These are phyloP conservation scores for Hydrolagus affinis DNA, from an alignment of 2,113 vertebrate genomes.

Conservation along the genomic window DNA sequence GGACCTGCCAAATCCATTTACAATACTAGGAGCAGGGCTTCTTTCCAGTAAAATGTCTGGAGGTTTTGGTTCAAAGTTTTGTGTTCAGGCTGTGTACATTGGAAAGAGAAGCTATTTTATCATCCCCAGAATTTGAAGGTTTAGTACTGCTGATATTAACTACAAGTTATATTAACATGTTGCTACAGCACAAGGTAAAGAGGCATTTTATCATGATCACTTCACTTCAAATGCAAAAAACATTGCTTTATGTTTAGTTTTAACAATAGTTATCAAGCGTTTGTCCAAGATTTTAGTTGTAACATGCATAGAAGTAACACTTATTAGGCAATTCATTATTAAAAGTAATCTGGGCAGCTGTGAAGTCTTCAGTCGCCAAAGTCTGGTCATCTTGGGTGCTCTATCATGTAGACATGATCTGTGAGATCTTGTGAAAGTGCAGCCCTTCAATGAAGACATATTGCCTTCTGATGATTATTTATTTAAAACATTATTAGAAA, in stretches of 20 bases:
- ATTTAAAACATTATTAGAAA: neutral
- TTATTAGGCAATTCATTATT: neutral
- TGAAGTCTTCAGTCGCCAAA: neutral
- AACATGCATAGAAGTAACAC: neutral
- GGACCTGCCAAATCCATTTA: neutral
- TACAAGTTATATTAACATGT: no score
- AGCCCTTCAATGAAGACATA: slow-evolving; percentile 2
- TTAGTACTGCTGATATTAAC: neutral
- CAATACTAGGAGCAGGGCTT: neutral
- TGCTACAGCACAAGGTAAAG: neutral
- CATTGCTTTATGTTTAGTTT: neutral
- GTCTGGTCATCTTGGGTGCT: neutral
- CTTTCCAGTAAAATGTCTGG: neutral
- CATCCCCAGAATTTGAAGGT: neutral
- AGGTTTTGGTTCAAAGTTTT: neutral
- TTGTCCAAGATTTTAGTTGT: neutral
- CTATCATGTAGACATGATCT: no score
- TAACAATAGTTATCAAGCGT: neutral
- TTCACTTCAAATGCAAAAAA: neutral
- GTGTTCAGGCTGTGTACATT: neutral
- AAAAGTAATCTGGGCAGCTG: neutral
- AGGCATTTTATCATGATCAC: neutral
- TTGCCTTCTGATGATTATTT: neutral
- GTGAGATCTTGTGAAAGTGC: neutral
- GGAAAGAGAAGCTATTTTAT: neutral